phyloP scores from a whole-genome alignment of 92 coral and sea anemone species.

The Phenganax subtilis region DNA sequence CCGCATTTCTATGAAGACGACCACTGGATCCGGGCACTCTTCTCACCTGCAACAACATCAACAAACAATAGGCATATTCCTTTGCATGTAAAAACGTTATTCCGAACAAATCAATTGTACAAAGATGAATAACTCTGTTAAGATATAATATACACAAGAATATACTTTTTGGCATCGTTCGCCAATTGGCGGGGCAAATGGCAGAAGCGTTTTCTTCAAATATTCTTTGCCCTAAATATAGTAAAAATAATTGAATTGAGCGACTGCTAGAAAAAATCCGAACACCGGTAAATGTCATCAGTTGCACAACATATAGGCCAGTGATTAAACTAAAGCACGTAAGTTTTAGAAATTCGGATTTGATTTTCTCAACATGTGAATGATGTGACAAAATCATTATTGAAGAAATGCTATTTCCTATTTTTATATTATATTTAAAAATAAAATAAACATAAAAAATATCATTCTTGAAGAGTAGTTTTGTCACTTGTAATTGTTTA shows the following conservation, averaged over 20 bases:
- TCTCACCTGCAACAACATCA: constrained; percentile 55
- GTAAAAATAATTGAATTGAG: background rate
- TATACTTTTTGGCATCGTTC: constrained; percentile 87
- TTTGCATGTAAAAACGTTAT: too few relatives aligned
- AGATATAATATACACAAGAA: background rate
- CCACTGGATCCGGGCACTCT: constrained; percentile 98
- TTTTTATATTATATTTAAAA: too few relatives aligned
- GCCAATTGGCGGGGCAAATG: constrained; percentile 76
- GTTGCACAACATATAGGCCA: too few relatives aligned
- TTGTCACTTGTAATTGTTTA: background rate
- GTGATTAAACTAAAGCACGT: too few relatives aligned
- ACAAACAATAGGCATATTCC: background rate
- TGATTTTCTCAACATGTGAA: too few relatives aligned
- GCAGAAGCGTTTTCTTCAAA: constrained; percentile 62
- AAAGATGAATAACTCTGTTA: background rate
- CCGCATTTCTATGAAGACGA: constrained; percentile 76
- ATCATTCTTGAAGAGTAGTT: too few relatives aligned
- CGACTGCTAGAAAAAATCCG: background rate
- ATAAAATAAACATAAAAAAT: too few relatives aligned
- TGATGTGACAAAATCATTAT: too few relatives aligned
- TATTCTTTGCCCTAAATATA: constrained; percentile 70
- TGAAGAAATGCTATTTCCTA: too few relatives aligned
- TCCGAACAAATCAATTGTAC: too few relatives aligned
- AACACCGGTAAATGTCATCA: background rate
- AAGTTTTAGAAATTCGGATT: too few relatives aligned